phyloP scores from a whole-genome alignment of 2,113 vertebrate species.

The Caranx ignobilis region DNA sequence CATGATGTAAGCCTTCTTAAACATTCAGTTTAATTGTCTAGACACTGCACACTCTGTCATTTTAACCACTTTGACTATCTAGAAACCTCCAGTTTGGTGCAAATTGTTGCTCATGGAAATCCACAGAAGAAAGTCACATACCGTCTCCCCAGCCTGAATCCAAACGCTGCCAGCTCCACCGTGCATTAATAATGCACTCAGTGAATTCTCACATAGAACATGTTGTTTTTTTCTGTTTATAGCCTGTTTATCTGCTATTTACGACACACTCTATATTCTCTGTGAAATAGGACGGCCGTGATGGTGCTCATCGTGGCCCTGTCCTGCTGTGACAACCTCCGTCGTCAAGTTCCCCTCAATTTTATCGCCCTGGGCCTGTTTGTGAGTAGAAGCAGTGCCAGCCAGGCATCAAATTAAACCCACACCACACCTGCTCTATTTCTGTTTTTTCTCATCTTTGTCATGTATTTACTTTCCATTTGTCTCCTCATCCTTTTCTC shows the following conservation, averaged over 20 bases:
- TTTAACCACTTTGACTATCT: constrained; percentile 3
- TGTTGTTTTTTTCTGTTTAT: constrained; percentile 20
- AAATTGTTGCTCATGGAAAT: constrained; percentile 26
- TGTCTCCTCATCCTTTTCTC: constrained; percentile 17
- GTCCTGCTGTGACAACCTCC: constrained; percentile 83
- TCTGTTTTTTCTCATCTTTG: constrained; percentile 11
- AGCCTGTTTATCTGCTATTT: constrained; percentile 59
- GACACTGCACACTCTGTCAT: background rate
- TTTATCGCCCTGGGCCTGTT: constrained; percentile 88
- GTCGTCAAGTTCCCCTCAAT: constrained; percentile 86
- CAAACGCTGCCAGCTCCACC: background rate
- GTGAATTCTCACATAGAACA: constrained; percentile 31
- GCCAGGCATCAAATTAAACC: constrained; percentile 67
- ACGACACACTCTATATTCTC: constrained; percentile 51
- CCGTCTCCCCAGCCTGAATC: constrained; percentile 7
- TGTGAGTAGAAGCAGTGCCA: constrained; percentile 84
- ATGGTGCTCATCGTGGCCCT: constrained; percentile 79
- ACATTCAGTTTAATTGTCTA: constrained; percentile 4
- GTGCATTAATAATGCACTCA: constrained; percentile 40
- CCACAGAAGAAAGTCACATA: constrained; percentile 21
- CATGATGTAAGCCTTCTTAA: constrained; percentile 83
- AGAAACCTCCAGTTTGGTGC: background rate
- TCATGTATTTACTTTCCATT: constrained; percentile 48
- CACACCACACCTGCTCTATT: constrained; percentile 48
- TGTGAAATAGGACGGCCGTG: constrained; percentile 72